Conservation (phyloP, 2,888 invertebrate species). For the Zhuqinia jingwanae region DNA sequence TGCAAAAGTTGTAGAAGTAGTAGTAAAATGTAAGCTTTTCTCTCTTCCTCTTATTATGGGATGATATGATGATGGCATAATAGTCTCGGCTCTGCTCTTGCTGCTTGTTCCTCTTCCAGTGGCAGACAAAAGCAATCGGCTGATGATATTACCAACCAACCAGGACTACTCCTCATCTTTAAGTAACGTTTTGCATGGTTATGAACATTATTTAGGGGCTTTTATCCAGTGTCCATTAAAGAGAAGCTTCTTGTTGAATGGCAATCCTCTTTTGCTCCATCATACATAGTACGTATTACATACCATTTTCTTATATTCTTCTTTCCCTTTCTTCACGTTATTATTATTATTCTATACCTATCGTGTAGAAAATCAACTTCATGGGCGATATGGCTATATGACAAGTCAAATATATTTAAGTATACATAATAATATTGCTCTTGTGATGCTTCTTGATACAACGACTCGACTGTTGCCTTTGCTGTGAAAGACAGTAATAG, state of each 20-base stretch:
- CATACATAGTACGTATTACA: no score
- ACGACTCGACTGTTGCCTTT: no score
- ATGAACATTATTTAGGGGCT: slow-evolving; percentile 74
- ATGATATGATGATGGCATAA: background rate
- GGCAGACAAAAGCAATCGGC: slow-evolving; percentile 37
- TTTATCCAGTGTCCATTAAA: slow-evolving; percentile 66
- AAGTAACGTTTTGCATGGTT: slow-evolving; percentile 77
- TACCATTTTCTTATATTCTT: slow-evolving; percentile 23
- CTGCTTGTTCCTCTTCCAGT: background rate
- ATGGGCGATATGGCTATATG: background rate
- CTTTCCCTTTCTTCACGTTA: background rate
- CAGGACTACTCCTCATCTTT: slow-evolving; percentile 66
- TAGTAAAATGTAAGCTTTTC: background rate
- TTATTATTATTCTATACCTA: no score
- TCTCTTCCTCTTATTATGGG: no score
- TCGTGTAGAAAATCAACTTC: slow-evolving; percentile 10
- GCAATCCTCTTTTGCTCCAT: slow-evolving; percentile 23
- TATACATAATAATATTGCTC: no score
- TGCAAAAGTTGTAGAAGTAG: slow-evolving; percentile 33
- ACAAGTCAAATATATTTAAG: no score
- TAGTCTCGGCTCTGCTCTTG: background rate
- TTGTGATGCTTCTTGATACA: background rate
- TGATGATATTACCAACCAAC: slow-evolving; percentile 61
- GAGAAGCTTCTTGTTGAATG: slow-evolving; percentile 34
- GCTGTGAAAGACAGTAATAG: slow-evolving; percentile 56